Conservation (phyloP, 1,140 invertebrate genomes). For the Aphis gossypii region DNA sequence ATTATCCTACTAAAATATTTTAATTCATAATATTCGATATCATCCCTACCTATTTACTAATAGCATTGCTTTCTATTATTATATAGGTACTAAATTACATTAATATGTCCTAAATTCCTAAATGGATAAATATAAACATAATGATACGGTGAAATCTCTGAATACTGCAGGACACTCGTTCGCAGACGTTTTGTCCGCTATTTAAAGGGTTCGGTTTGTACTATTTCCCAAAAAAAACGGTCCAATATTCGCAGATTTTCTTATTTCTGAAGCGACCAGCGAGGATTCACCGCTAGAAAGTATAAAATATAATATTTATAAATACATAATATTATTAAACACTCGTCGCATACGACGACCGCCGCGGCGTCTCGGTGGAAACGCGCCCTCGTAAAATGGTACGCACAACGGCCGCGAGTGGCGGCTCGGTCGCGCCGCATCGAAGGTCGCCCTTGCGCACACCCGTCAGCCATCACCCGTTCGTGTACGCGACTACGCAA, state of each 20-base stretch:
- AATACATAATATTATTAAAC: too few relatives aligned
- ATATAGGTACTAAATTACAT: too few relatives aligned
- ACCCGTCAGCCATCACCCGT: conserved; percentile 27
- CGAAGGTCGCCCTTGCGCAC: conserved; percentile 50
- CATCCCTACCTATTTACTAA: too few relatives aligned
- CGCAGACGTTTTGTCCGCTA: neutral
- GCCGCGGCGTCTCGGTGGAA: conserved; percentile 25
- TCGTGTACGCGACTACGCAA: neutral
- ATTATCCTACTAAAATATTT: too few relatives aligned
- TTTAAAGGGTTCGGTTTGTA: neutral
- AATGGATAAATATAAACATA: neutral
- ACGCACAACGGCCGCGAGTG: neutral
- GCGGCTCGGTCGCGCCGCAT: neutral
- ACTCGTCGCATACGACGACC: too few relatives aligned
- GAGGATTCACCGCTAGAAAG: too few relatives aligned
- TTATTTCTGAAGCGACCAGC: too few relatives aligned
- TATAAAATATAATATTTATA: too few relatives aligned
- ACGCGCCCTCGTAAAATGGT: conserved; percentile 47
- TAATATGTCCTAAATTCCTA: too few relatives aligned
- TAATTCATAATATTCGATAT: too few relatives aligned
- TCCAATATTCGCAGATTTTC: neutral
- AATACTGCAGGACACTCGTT: neutral
- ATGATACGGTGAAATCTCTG: neutral
- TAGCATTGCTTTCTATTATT: too few relatives aligned
- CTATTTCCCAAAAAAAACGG: neutral